Base-by-base conservation (phyloP, 2,113 vertebrate species). In the Trachemys scripta region DNA sequence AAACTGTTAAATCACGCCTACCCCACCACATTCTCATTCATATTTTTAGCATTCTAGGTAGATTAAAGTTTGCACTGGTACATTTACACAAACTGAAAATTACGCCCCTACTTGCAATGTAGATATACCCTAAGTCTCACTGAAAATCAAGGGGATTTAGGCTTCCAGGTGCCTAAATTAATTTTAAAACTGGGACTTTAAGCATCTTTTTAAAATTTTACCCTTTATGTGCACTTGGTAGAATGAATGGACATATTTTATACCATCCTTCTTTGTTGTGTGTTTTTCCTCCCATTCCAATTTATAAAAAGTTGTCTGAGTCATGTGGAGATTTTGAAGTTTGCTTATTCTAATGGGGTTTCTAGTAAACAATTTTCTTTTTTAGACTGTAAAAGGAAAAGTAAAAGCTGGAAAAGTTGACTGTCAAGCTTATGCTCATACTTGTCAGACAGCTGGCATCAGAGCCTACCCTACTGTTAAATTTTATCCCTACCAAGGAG, bases 371-470 rank as follows among this genome's bases (percentile, higher is more conserved):
- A 72, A 72, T 38, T 94, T 94, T 95, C 94, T 90, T 97, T 96
- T 97, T 76, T 96, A 99, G 99, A 98, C 98, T 0, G 16, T 99
- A 80, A 99, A 99, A 98, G 99, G 99, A 72, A 99, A 98, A 91
- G 98, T 99, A 42, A 99, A 98, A 90, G 99, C 99, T 80, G 99
- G 99, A 29, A 99, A 99, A 97, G 97, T 99, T 54, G 99, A 99
- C 98, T 99, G 99, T 95, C 99, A 99, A 95, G 98, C 98, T 5
- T 98, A 99, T 88, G 95, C 98, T 57, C 98, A 99, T 5, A 99
- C 96, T 12, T 99, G 99, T 95, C 99, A 99, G 89, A 98, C 95
- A 29, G 99, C 99, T 20, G 99, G 99, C 31, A 98, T 99, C 98
- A 98, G 97, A 85, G 99, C 99, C 59, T 99, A 99, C 95, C 99